Conservation (phyloP, 2,888 invertebrate species). For the Apamea sordens region DNA sequence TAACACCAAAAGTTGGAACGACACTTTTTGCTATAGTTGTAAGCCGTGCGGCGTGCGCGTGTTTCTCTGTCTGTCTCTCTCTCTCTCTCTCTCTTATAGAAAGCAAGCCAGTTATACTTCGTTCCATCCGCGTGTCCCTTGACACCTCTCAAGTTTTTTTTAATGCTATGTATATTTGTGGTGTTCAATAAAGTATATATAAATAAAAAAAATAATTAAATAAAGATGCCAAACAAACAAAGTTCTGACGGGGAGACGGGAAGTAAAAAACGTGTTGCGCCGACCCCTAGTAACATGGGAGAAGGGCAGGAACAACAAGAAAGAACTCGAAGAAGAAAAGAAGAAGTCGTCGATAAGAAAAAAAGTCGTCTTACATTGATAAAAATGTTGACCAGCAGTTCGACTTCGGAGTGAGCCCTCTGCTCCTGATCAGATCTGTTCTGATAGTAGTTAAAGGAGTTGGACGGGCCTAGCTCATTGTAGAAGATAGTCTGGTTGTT, state of each 20-base stretch:
- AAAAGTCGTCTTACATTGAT: constrained; percentile 76
- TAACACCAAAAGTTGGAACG: no score
- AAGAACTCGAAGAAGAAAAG: not conserved
- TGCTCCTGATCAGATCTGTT: constrained; percentile 79
- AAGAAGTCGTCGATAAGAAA: no score
- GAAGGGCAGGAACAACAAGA: not conserved
- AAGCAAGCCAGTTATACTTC: no score
- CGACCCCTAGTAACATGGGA: not conserved
- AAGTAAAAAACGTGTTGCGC: not conserved
- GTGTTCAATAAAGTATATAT: no score
- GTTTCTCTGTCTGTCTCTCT: no score
- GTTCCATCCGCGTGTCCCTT: no score
- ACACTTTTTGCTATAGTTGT: no score
- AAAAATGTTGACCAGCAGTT: constrained; percentile 79
- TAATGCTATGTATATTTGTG: no score
- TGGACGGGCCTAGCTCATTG: constrained; percentile 69
- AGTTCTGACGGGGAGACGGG: not conserved
- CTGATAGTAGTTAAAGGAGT: constrained; percentile 76
- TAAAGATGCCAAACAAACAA: not conserved
- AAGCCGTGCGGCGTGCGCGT: no score
- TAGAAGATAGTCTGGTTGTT: constrained; percentile 73
- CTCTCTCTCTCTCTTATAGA: no score
- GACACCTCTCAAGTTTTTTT: no score
- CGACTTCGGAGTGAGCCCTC: constrained; percentile 83
- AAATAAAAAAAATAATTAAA: no score